phyloP scores from a whole-genome alignment of 53 echinoderm and acorn worm species.

The Echinometra lucunter region DNA sequence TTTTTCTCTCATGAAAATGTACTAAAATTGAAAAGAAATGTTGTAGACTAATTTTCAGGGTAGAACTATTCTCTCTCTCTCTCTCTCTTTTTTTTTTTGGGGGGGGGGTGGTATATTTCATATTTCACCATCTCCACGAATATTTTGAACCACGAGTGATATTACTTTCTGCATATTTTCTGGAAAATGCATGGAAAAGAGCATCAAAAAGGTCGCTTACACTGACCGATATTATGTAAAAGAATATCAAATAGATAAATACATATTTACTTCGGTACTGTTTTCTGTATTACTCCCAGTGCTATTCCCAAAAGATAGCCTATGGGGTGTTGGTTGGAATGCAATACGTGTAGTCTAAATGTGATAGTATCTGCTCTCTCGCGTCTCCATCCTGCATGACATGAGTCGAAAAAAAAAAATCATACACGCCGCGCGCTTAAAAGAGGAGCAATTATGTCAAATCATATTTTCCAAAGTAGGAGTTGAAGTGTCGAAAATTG shows the following conservation, averaged over 20 bases:
- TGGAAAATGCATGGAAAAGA: no score
- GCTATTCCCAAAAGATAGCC: not conserved
- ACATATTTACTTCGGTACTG: not conserved
- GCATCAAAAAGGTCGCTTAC: not conserved
- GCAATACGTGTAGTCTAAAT: not conserved
- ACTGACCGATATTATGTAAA: not conserved
- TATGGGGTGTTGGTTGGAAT: not conserved
- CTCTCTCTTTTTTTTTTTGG: no score
- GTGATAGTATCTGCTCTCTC: not conserved
- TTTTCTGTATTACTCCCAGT: not conserved
- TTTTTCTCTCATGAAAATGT: no score
- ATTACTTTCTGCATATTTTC: no score
- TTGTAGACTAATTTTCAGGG: no score
- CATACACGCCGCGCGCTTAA: constrained; percentile 24
- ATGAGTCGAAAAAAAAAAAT: not conserved
- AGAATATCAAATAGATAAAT: not conserved
- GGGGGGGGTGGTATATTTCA: no score
- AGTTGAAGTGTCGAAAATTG: constrained; percentile 67
- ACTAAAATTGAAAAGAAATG: no score
- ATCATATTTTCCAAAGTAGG: constrained; percentile 64
- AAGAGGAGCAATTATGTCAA: constrained; percentile 67
- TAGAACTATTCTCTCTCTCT: no score
- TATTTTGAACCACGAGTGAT: no score
- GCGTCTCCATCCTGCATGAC: not conserved
- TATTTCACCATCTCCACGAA: no score